Conservation (phyloP, 2,113 vertebrate genomes). For the Rhinolophus ferrumequinum region DNA sequence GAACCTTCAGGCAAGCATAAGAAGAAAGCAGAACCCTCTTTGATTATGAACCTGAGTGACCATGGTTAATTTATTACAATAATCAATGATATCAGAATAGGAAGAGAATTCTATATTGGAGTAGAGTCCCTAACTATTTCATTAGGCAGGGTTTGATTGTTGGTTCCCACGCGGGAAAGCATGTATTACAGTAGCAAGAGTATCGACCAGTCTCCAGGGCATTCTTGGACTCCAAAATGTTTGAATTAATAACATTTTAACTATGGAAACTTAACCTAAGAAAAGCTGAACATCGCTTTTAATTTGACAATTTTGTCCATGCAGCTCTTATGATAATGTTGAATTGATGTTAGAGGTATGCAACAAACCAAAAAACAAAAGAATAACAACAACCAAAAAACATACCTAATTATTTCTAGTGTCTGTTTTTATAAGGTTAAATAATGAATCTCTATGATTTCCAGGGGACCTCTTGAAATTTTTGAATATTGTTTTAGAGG, state of each 20-base stretch:
- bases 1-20: not conserved
- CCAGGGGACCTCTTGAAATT: not conserved
- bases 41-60: slow-evolving; percentile 21
- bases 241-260: slow-evolving; percentile 51
- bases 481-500: not conserved
- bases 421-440: slow-evolving; percentile 27
- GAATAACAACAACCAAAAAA: not conserved
- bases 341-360: not conserved
- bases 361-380: not conserved
- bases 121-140: not conserved
- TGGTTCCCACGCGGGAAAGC: not conserved
- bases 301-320: not conserved
- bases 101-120: not conserved
- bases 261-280: slow-evolving; percentile 8
- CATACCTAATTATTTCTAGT: not conserved
- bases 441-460: not conserved
- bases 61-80: slow-evolving; percentile 12
- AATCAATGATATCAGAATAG: slow-evolving; percentile 34
- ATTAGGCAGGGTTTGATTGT: not conserved
- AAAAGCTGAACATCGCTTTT: not conserved
- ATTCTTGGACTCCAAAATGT: slow-evolving; percentile 32
- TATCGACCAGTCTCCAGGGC: not conserved
- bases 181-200: not conserved
- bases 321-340: not conserved
- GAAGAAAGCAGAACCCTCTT: slow-evolving; percentile 25